Conservation (phyloP, 2,888 invertebrate genomes). For the Latrodectus hesperus region DNA sequence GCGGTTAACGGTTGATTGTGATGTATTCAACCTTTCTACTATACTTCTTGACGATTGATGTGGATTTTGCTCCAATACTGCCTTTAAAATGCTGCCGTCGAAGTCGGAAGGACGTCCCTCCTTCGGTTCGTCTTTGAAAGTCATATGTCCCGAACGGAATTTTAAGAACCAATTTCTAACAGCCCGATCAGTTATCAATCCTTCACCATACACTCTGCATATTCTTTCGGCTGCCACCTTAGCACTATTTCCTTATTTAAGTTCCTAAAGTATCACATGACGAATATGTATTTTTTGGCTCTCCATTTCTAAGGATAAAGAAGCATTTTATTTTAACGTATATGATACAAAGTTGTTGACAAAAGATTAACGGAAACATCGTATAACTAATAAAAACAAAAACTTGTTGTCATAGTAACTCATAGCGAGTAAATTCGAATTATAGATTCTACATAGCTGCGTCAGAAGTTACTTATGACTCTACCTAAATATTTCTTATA, state of each 20-base stretch:
- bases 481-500: not conserved
- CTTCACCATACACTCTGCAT: not conserved
- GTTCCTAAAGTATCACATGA: conserved; percentile 20
- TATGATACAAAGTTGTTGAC: not conserved
- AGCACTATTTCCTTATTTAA: conserved; percentile 36
- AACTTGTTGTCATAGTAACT: not conserved
- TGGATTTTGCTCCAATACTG: conserved; percentile 17
- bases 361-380: conserved; percentile 15
- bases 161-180: conserved; percentile 27
- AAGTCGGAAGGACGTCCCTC: conserved; percentile 25
- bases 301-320: conserved; percentile 2
- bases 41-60: conserved; percentile 20
- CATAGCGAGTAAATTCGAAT: not conserved
- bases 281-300: conserved; percentile 11
- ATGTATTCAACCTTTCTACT: conserved; percentile 28
- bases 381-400: conserved; percentile 1
- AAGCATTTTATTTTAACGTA: conserved; percentile 21
- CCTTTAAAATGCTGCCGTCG: not conserved
- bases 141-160: conserved; percentile 25
- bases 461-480: conserved; percentile 28
- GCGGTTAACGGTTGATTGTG: conserved; percentile 15
- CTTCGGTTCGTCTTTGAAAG: conserved; percentile 21
- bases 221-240: conserved; percentile 21
- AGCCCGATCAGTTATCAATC: not conserved
- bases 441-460: conserved; percentile 28